These are phyloP conservation scores for Drosophila kurseongensis DNA, from an alignment of 1,140 invertebrate genomes.

Conservation along the genomic window DNA sequence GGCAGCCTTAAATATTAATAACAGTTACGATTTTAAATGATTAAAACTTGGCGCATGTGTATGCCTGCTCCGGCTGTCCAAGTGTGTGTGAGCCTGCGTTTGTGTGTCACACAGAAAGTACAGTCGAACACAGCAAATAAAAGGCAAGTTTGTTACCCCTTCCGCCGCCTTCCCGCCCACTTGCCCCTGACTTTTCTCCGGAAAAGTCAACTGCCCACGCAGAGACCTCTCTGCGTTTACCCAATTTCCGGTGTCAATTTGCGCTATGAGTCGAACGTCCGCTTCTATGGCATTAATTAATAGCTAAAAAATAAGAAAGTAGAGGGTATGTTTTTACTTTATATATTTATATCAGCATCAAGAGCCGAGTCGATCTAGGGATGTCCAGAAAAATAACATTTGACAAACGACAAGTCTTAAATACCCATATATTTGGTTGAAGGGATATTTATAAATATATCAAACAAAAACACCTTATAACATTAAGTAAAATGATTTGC, in stretches of 20 bases:
- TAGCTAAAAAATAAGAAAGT: background rate
- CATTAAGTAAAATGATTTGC: too few relatives aligned
- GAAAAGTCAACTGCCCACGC: conserved; percentile 11
- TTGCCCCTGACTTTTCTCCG: background rate
- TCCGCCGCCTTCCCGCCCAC: background rate
- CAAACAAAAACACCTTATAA: too few relatives aligned
- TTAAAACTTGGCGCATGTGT: conserved; percentile 79
- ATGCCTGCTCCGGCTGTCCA: conserved; percentile 31
- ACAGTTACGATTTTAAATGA: conserved; percentile 83
- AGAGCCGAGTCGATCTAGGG: too few relatives aligned
- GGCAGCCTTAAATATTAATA: conserved; percentile 80
- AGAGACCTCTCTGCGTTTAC: conserved; percentile 20
- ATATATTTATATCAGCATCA: too few relatives aligned
- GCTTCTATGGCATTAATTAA: conserved; percentile 26
- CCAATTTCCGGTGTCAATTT: conserved; percentile 48
- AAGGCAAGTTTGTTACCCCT: conserved; percentile 55
- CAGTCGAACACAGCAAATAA: conserved; percentile 59
- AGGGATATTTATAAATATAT: too few relatives aligned
- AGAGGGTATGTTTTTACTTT: too few relatives aligned
- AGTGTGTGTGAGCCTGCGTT: conserved; percentile 2
- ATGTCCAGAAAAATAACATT: too few relatives aligned
- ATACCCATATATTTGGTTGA: too few relatives aligned
- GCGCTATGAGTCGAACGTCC: conserved; percentile 1
- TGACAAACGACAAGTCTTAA: too few relatives aligned
- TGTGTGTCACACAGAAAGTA: conserved; percentile 57